Base-by-base conservation (phyloP, 2,797 vertebrate genomes). In the Botia kubotai region DNA sequence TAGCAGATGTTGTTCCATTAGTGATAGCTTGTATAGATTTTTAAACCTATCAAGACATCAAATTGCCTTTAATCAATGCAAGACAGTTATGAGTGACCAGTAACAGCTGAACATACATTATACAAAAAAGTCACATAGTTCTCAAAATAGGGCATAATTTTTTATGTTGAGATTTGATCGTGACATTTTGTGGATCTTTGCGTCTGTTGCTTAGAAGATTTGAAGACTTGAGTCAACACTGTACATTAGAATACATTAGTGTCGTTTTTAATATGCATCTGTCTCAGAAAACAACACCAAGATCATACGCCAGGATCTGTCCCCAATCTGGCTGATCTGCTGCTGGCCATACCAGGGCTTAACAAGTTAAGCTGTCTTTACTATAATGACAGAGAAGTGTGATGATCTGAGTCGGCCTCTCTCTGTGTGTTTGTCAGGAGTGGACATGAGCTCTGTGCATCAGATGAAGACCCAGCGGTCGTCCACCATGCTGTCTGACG, bases 401-500 rank as follows among this genome's bases (percentile, higher is more conserved):
- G 16, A 36, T 66, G 23, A 8, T 29, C 14, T 53, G 60, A 29
- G 53, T 68, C 13, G 36, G 8, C 69, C 53, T 75, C 58, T 84
- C 69, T 85, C 14, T 85, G 16, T 85, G 50, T 83, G 39, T 80
- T 75, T 78, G 77, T 85, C 80, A 98, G 97, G 96, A 53, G 93
- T 98, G 82, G 96, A 97, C 72, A 85, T 94, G 82, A 92, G 92
- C 23, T 95, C 95, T 0, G 84, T 97, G 85, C 93, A 92, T 50
- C 91, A 95, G 75, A 95, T 97, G 91, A 97, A 95, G 90, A 93
- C 88, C 1, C 96, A 97, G 93, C 94, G 94, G 84, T 87, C 95
- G 6, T 82, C 87, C 86, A 90, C 89, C 19, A 99, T 99, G 97
- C 86, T 98, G 46, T 92, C 94, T 43, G 97, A 99, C 2, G 93